Percentiles rank a stretch among this genome's conserved stretches.
Evolutionary conservation across 2,113 vertebrate genomes (phyloP).

Genomic region (Erythrocercus mccallii): DNA sequence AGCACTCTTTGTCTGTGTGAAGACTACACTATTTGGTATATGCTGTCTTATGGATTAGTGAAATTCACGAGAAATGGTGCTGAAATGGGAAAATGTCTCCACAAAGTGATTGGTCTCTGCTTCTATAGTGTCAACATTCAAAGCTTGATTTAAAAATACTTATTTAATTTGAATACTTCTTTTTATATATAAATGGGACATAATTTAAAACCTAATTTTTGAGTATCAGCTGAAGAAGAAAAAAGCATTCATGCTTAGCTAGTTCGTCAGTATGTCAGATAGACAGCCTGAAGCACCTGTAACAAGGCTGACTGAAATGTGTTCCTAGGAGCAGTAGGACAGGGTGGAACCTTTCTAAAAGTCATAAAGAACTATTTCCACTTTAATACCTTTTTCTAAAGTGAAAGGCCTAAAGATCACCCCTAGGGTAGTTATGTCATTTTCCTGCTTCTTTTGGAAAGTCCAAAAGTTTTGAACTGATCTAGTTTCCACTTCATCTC

Average conservation of each 20-base stretch:
- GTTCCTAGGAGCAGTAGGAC: background rate
- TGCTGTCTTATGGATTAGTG: rapidly evolving
- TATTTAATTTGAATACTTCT: background rate
- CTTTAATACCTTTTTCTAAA: background rate
- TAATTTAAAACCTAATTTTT: background rate
- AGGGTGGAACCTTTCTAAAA: background rate
- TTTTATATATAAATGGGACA: background rate
- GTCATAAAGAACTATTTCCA: background rate
- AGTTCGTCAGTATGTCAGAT: background rate
- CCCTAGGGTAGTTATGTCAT: background rate
- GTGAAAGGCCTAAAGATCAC: background rate
- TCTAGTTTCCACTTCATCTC: background rate
- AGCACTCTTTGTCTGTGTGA: background rate
- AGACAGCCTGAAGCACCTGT: background rate
- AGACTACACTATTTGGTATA: background rate
- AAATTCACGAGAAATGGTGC: background rate
- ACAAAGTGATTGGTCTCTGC: background rate
- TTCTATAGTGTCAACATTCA: background rate
- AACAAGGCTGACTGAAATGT: background rate
- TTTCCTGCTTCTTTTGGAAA: background rate
- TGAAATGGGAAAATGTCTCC: background rate
- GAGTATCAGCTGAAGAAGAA: background rate
- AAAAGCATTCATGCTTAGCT: background rate
- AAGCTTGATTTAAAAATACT: background rate
- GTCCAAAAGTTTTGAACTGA: background rate